phyloP scores from a whole-genome alignment of 2,888 invertebrate genomes.

The Adineta ricciae region DNA sequence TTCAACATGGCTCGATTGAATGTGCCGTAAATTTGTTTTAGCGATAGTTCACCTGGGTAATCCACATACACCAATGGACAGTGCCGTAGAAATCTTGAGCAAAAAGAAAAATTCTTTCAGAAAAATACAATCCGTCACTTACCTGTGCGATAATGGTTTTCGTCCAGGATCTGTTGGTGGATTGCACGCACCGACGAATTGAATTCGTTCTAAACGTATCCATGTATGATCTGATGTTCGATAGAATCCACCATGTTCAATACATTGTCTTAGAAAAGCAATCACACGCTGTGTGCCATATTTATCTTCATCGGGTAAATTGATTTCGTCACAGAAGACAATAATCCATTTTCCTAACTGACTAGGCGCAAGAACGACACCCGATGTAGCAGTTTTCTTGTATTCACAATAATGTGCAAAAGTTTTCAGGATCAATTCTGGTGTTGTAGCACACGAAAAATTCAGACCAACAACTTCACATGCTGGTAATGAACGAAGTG shows the following conservation, averaged over 20 bases:
- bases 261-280: slow-evolving; percentile 88
- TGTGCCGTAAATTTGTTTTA: slow-evolving; percentile 92
- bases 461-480: slow-evolving; percentile 81
- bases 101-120: not conserved
- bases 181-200: slow-evolving; percentile 98
- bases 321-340: slow-evolving; percentile 98
- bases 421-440: slow-evolving; percentile 88
- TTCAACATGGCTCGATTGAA: slow-evolving; percentile 95
- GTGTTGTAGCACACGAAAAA: slow-evolving; percentile 97
- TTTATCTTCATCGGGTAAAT: slow-evolving; percentile 95
- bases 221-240: slow-evolving; percentile 72
- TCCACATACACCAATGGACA: slow-evolving; percentile 98
- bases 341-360: slow-evolving; percentile 93
- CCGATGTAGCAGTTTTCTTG: slow-evolving; percentile 83
- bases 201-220: slow-evolving; percentile 91
- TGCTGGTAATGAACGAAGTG: slow-evolving; percentile 71
- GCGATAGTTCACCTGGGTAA: slow-evolving; percentile 92
- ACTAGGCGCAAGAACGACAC: slow-evolving; percentile 83
- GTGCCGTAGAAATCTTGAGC: slow-evolving; percentile 60
- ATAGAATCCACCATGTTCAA: slow-evolving; percentile 70
- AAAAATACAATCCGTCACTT: slow-evolving; percentile 48
- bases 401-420: slow-evolving; percentile 99
- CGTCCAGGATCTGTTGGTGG: slow-evolving; percentile 98
- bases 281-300: slow-evolving; percentile 91
- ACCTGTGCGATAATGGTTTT: slow-evolving; percentile 77